Base-by-base conservation (phyloP, 2,888 invertebrate genomes). In the Allacma fusca region DNA sequence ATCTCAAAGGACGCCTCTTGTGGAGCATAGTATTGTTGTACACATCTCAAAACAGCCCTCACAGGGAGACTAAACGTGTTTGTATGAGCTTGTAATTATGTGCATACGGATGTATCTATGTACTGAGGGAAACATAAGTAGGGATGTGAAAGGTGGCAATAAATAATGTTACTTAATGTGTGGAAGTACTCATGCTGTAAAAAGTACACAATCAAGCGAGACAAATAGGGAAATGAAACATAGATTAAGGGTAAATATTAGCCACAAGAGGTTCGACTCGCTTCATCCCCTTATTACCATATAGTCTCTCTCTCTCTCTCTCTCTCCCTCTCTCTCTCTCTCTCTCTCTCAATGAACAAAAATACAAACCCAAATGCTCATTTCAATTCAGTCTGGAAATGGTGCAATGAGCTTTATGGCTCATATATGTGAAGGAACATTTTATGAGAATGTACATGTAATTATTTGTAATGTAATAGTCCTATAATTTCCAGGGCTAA, bases 161-260 rank as follows among this genome's bases (percentile, higher is more conserved):
- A 50, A 50, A 50, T 50, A 50, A 50, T 50, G 50, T 50, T 50
- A 50, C 50, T 12, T 50, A 50, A 50, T n/a, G 50, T 50, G 50
- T 50, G 50, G 50, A 50, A 50, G 50, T 50, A 50, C 50, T 16
- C 50, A 50, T 13, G 50, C n/a, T 12, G 50, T 13, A 50, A 19
- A 50, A 16, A 19, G 50, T 50, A 50, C 50, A 50, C 50, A 50
- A 50, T 50, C 9, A 50, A n/a, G 19, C 50, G 50, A 50, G 50
- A 50, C 50, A 50, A 50, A 50, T 50, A 50, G 50, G 50, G 50
- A 50, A 50, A 50, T 50, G 50, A 50, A 50, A 50, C 50, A 50
- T 40, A 13, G 40, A 40, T 50, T 50, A 50, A 50, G 50, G 50
- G 50, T 50, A 50, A 50, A 50, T 50, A 50, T 50, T 50, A 50